Evolutionary conservation across 2,888 invertebrate genomes (phyloP), one percentile per base, ranked within the genome.

Genomic region (Uropetala carovei): DNA sequence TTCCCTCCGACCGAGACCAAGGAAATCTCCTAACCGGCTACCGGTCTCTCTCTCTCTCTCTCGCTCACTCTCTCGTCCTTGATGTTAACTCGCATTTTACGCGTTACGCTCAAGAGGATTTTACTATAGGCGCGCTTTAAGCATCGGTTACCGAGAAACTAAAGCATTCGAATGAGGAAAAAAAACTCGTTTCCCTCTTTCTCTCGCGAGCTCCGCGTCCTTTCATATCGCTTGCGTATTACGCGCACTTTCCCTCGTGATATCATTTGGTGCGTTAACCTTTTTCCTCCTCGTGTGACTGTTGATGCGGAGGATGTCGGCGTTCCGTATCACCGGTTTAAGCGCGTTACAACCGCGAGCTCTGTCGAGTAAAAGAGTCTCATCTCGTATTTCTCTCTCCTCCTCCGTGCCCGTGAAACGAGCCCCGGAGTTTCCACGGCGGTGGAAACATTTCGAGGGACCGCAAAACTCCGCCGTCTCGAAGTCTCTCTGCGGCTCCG

Each of bases 1-100:
- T 30, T 30, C 58, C 10, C 22, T 18, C 57, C 9, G 60, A 11
- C 59, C 59, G 27, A 27, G 86, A 22, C 16, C 10, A 16, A 27
- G 16, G 60, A 27, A 10, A n/a, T 43, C 56, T 30, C 30, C 10
- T 14, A 27, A 10, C 18, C 43, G 30, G 89, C 60, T 89, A 64
- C 89, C 64, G 86, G 58, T 86, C 86, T 14, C 27, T n/a, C n/a
- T n/a, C n/a, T n/a, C n/a, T n/a, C n/a, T n/a, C n/a, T n/a, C n/a
- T n/a, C n/a, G n/a, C n/a, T n/a, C n/a, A n/a, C n/a, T n/a, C n/a
- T 43, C 86, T 60, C 56, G 75, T 75, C 75, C 75, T 75, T 75
- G 75, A 75, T 75, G 75, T 75, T 75, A 75, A 75, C 75, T 75
- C 75, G 75, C 75, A 75, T 75, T 75, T 75, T 75, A 75, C 22